Conservation (phyloP, 1,140 invertebrate genomes). For the Drosophila novamexicana region DNA sequence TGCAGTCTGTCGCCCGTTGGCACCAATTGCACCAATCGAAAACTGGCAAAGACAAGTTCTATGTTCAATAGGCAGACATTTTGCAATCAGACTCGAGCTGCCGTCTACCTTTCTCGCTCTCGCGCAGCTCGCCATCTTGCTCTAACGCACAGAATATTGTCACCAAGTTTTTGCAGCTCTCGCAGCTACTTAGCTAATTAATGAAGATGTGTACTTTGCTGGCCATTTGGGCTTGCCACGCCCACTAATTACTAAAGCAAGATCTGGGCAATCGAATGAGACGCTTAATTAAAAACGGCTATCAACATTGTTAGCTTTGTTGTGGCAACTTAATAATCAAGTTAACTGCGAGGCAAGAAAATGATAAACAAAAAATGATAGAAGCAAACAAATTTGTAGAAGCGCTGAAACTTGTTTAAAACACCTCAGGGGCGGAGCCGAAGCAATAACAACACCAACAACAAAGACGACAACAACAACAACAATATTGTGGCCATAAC, state of each 20-base stretch:
- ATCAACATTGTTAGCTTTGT: conserved; percentile 50
- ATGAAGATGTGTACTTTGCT: conserved; percentile 1
- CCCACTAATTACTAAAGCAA: conserved; percentile 9
- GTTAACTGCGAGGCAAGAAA: conserved; percentile 31
- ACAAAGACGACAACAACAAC: neutral
- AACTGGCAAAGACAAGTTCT: conserved; percentile 42
- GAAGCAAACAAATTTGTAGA: conserved; percentile 50
- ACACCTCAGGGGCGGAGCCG: conserved; percentile 72
- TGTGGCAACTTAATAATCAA: conserved; percentile 58
- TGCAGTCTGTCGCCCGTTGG: neutral
- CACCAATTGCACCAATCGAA: conserved; percentile 57
- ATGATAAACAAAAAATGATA: conserved; percentile 24
- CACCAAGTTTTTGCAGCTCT: conserved; percentile 4
- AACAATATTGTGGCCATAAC: conserved; percentile 50
- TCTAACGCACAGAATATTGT: conserved; percentile 2
- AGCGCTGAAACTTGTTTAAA: conserved; percentile 67
- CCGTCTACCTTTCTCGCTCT: neutral
- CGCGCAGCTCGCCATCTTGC: neutral
- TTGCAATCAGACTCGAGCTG: conserved; percentile 34
- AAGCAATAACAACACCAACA: conserved; percentile 11
- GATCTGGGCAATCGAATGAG: conserved; percentile 24
- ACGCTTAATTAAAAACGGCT: conserved; percentile 37
- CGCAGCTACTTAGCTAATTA: conserved; percentile 17
- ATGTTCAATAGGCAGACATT: conserved; percentile 33
- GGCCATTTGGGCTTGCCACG: conserved; percentile 26